These are phyloP conservation scores for Rhagoletis pomonella DNA, from an alignment of 1,140 invertebrate species.

Conservation along the genomic window DNA sequence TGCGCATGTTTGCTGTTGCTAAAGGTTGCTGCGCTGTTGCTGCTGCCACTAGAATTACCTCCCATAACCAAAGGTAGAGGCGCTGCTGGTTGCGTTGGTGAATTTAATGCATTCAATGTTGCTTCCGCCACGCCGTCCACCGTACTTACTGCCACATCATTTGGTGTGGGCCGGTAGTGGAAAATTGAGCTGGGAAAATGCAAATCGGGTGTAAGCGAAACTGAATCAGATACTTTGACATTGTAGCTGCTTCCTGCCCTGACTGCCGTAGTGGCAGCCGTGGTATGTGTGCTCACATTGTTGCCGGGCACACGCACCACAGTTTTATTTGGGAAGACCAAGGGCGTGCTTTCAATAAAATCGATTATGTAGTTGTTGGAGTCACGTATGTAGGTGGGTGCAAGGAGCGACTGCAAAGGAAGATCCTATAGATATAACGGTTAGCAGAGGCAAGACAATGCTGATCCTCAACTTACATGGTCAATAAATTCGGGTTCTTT, in stretches of 20 bases:
- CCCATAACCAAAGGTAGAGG: not conserved
- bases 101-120: not conserved
- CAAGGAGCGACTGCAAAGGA: constrained; percentile 64
- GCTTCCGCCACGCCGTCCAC: not conserved
- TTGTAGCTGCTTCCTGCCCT: not conserved
- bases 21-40: not conserved
- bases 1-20: constrained; percentile 9
- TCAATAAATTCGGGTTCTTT: constrained; percentile 72
- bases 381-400: constrained; percentile 64
- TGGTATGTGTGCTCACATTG: not conserved
- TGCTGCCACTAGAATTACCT: not conserved
- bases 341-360: constrained; percentile 44
- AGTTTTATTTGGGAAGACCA: constrained; percentile 47
- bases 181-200: constrained; percentile 67
- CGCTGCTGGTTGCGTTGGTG: constrained; percentile 14
- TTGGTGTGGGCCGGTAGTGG: constrained; percentile 54
- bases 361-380: constrained; percentile 56
- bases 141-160: not conserved
- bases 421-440: not conserved
- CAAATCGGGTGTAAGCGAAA: constrained; percentile 62
- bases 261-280: not conserved
- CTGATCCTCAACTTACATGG: constrained; percentile 60
- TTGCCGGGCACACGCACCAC: not conserved
- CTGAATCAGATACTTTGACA: constrained; percentile 11
- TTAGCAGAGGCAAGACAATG: not conserved